Evolutionary conservation across 2,113 vertebrate species (phyloP).

Genomic region (Miniopterus natalensis): DNA sequence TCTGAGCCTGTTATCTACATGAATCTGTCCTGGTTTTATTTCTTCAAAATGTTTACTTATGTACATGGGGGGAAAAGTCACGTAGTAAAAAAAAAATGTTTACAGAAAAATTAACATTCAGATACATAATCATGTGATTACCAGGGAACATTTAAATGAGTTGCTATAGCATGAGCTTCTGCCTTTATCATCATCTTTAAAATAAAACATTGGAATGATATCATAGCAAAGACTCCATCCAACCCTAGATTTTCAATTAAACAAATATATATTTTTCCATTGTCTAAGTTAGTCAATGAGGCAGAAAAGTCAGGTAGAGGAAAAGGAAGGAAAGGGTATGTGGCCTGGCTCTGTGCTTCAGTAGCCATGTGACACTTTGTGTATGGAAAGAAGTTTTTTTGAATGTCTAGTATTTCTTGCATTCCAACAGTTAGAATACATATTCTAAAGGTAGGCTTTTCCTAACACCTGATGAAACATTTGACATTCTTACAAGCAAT

Average conservation of each 20-base stretch:
- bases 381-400: neutral
- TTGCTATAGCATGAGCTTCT: neutral
- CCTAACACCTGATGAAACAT: neutral
- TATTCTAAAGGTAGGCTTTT: neutral
- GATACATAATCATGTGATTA: neutral
- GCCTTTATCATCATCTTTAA: constrained; percentile 2
- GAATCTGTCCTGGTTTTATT: neutral
- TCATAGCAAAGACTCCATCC: neutral
- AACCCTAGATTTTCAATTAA: neutral
- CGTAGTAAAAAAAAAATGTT: neutral
- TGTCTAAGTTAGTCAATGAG: neutral
- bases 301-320: neutral
- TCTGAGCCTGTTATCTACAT: neutral
- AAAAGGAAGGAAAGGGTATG: rapidly evolving
- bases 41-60: neutral
- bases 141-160: neutral
- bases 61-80: neutral
- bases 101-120: constrained; percentile 19
- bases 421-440: neutral
- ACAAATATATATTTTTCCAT: neutral
- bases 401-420: neutral
- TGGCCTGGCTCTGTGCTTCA: neutral
- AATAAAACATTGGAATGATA: neutral
- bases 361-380: neutral
- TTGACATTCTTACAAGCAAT: neutral